These are phyloP conservation scores for Malacosoma neustria DNA, from an alignment of 2,888 invertebrate species.

Conservation along the genomic window DNA sequence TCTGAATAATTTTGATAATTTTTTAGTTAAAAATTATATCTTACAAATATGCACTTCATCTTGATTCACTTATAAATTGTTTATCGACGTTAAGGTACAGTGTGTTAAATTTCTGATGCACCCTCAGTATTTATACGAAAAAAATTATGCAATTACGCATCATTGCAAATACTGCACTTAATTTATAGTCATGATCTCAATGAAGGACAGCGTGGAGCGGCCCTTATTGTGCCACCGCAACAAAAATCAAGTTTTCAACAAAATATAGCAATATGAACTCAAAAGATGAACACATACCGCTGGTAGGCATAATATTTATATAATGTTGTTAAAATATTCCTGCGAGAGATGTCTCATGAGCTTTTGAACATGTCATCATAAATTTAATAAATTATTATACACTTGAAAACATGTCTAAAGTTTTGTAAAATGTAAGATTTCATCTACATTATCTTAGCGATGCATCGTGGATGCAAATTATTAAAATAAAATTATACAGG, in stretches of 20 bases:
- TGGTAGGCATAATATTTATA: not conserved
- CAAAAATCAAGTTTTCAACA: slow-evolving; percentile 1
- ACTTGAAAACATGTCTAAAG: no score
- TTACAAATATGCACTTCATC: slow-evolving; percentile 47
- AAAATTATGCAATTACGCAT: slow-evolving; percentile 56
- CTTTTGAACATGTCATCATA: not conserved
- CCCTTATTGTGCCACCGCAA: slow-evolving; percentile 29
- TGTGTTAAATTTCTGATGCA: slow-evolving; percentile 63
- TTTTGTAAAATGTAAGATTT: no score
- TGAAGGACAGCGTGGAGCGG: slow-evolving; percentile 35
- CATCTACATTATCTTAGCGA: no score
- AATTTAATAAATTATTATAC: no score
- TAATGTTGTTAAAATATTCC: not conserved
- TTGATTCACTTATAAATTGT: slow-evolving; percentile 30
- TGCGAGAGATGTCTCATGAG: not conserved
- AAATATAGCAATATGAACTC: slow-evolving; percentile 9
- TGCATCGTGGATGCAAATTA: no score
- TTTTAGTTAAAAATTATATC: no score
- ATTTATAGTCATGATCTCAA: slow-evolving; percentile 50
- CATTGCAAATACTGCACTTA: slow-evolving; percentile 44
- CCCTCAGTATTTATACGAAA: slow-evolving; percentile 67
- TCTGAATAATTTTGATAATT: no score
- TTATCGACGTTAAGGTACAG: slow-evolving; percentile 37
- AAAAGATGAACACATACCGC: slow-evolving; percentile 7
- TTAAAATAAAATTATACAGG: no score